Evolutionary conservation across 2,113 vertebrate genomes (phyloP).

Genomic region (Carassius auratus): DNA sequence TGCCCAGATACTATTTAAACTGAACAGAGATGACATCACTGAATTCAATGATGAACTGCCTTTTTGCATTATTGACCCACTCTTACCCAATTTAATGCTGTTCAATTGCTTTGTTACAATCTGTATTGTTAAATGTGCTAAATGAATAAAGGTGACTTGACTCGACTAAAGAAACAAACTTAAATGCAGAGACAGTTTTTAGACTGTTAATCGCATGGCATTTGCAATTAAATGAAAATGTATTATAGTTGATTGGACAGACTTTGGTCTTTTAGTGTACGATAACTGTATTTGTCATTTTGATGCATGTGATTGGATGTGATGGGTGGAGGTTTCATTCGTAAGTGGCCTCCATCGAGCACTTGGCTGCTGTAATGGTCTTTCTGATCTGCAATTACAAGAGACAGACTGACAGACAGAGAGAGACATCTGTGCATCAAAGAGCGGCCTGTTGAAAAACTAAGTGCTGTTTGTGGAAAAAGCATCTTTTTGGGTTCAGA

Average conservation of each 20-base stretch:
- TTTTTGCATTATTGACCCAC: no score
- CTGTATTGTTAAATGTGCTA: no score
- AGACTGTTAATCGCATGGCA: no score
- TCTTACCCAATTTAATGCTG: no score
- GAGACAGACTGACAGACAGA: conserved; percentile 1
- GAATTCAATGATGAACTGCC: no score
- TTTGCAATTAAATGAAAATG: no score
- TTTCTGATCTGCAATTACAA: conserved; percentile 18
- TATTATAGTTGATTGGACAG: not conserved
- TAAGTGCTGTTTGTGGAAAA: not conserved
- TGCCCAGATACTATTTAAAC: no score
- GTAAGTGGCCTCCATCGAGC: not conserved
- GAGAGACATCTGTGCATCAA: conserved; percentile 39
- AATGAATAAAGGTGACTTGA: no score
- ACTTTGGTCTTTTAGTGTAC: not conserved
- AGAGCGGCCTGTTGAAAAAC: not conserved
- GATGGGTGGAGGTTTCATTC: conserved; percentile 6
- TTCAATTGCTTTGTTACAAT: no score
- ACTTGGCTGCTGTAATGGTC: conserved; percentile 5
- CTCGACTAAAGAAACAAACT: no score
- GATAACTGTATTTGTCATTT: not conserved
- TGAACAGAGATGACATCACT: no score
- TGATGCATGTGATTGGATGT: not conserved
- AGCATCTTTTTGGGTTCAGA: not conserved
- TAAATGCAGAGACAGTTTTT: no score